Percentiles rank a stretch among this genome's conserved stretches.
Conservation (phyloP, 2,797 vertebrate genomes). For the Catostomus latipinnis region DNA sequence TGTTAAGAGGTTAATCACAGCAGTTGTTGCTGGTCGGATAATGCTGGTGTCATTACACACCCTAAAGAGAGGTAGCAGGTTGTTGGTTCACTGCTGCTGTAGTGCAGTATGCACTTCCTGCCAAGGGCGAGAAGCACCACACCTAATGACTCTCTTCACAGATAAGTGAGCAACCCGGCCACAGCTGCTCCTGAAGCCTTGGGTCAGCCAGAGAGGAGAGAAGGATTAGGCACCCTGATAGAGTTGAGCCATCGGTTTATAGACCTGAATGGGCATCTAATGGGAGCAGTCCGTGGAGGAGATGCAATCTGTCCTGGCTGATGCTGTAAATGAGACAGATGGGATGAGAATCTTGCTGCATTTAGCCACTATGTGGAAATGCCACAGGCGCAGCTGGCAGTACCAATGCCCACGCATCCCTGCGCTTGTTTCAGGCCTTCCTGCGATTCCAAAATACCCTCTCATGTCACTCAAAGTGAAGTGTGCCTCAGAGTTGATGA, state of each 20-base stretch:
- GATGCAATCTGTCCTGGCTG: slow-evolving; percentile 29
- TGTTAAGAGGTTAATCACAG: slow-evolving; percentile 13
- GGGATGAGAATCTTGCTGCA: slow-evolving; percentile 1
- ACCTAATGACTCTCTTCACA: slow-evolving; percentile 23
- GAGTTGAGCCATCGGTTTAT: slow-evolving; percentile 30
- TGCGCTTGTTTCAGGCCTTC: not conserved
- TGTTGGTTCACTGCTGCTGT: not conserved
- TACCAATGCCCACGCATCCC: not conserved
- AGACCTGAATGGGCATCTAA: slow-evolving; percentile 22
- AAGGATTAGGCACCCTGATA: slow-evolving; percentile 36
- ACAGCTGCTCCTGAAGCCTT: slow-evolving; percentile 39
- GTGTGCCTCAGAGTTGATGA: not conserved
- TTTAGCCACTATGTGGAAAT: not conserved
- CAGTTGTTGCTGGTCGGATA: slow-evolving; percentile 43
- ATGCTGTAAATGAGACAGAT: slow-evolving; percentile 33
- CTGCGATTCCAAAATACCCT: not conserved
- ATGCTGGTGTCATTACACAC: slow-evolving; percentile 45
- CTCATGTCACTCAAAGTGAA: not conserved
- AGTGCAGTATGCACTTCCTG: slow-evolving; percentile 3
- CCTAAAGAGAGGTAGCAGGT: slow-evolving; percentile 19
- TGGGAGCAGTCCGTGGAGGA: slow-evolving; percentile 20
- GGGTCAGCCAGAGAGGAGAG: slow-evolving; percentile 44
- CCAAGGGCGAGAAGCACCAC: slow-evolving; percentile 13
- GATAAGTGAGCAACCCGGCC: not conserved
- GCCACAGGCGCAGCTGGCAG: slow-evolving; percentile 31